Percentiles rank a stretch among this genome's conserved stretches.
These are phyloP conservation scores for Neopelma chrysocephalum DNA, from an alignment of 2,797 vertebrate genomes.

Conservation along the genomic window DNA sequence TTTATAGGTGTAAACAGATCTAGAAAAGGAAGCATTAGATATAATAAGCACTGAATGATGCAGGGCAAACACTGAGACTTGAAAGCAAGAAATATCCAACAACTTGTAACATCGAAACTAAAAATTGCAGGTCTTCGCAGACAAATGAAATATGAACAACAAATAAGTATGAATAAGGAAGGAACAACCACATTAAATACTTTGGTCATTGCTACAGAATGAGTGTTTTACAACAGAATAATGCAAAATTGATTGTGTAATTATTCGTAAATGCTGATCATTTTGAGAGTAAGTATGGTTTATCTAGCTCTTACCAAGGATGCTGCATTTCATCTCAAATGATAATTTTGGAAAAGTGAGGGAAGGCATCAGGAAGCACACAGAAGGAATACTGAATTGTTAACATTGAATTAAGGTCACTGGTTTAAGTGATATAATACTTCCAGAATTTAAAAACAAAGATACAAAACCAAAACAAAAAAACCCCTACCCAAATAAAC, in stretches of 20 bases:
- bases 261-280: background rate
- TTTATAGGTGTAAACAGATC: slow-evolving; percentile 40
- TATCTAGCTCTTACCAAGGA: background rate
- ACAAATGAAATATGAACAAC: background rate
- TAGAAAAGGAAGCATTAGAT: slow-evolving; percentile 18
- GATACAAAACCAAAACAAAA: background rate
- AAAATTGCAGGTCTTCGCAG: background rate
- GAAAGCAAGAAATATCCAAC: slow-evolving; percentile 57
- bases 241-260: background rate
- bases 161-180: slow-evolving; percentile 2
- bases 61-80: slow-evolving; percentile 14
- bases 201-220: background rate
- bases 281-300: background rate
- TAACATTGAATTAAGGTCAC: slow-evolving; percentile 30
- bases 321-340: background rate
- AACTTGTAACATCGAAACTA: slow-evolving; percentile 5
- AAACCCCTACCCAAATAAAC: fast-evolving
- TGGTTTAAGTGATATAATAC: background rate
- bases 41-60: slow-evolving; percentile 13
- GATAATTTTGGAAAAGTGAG: slow-evolving; percentile 29
- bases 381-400: slow-evolving; percentile 11
- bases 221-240: background rate
- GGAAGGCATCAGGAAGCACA: background rate
- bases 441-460: background rate
- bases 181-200: background rate